Conservation (phyloP, 2,888 invertebrate genomes). For the Actias luna region DNA sequence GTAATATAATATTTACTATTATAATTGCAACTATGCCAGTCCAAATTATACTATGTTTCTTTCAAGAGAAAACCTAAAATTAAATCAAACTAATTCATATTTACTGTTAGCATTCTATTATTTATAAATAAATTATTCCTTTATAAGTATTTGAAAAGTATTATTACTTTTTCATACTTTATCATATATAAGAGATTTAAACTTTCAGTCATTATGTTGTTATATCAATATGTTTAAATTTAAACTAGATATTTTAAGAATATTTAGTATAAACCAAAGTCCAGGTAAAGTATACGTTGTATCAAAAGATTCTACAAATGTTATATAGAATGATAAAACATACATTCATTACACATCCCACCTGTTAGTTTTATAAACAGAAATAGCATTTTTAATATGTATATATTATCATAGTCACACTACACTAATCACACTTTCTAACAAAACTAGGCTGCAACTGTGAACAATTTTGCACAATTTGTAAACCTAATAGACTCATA, state of each 20-base stretch:
- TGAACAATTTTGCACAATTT: slow-evolving; percentile 36
- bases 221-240: neutral
- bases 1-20: no score
- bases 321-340: neutral
- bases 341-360: neutral
- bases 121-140: neutral
- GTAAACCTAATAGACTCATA: slow-evolving; percentile 2
- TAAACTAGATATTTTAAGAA: neutral
- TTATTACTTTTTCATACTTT: neutral
- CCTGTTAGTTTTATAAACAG: neutral
- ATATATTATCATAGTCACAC: slow-evolving; percentile 31
- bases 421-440: slow-evolving; percentile 54
- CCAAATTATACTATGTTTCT: no score
- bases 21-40: no score
- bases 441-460: slow-evolving; percentile 41
- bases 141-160: neutral
- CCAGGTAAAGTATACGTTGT: no score
- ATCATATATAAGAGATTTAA: neutral
- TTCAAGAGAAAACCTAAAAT: no score
- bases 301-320: neutral
- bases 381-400: slow-evolving; percentile 11
- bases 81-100: no score
- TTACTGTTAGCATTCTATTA: neutral
- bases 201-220: neutral
- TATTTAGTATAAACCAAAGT: no score